Base-by-base conservation (phyloP, 2,888 invertebrate genomes). In the Tiliacea citrago region DNA sequence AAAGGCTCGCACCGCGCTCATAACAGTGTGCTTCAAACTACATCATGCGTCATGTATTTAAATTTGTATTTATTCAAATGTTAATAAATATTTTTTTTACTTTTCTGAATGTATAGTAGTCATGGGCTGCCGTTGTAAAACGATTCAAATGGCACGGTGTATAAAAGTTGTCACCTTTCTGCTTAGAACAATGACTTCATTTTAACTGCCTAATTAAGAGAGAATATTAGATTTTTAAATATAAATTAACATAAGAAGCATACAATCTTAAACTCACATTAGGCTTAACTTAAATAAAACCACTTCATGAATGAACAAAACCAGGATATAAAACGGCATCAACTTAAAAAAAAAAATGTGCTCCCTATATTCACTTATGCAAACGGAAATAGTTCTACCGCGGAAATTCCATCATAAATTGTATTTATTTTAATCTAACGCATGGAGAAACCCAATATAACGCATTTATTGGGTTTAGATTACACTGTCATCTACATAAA, bases 401-500 rank as follows among this genome's bases (percentile, higher is more conserved):
- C 0, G 7, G 5, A 29, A 16, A 29, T 42, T 42, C 18, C 9
- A 16, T 18, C 3, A 49, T 42, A 49, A 63, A 73, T 57, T 29
- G 62, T 49, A n/a, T 42, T 74, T 62, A 49, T 42, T 73, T 58
- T 58, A 73, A 73, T 74, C 5, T 29, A n/a, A 63, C 49, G 65
- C 57, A 29, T 51, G 49, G 24, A 18, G 9, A 57, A 39, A 57
- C 18, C 18, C 49, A 73, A 49, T 73, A 18, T 29, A 73, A 49
- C n/a, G 16, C 45, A 18, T 55, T 77, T 66, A 73, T 69, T 68
- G 35, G 49, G 60, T 35, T 75, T 55, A 68, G n/a, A 75, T 79
- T 70, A 60, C 49, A 68, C 55, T 67, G 63, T 57, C 67, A 78
- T 74, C 67, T 78, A 68, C 70, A 68, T 67, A 13, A 58, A 74